Conservation (phyloP, 2,797 vertebrate species). For the Siniperca undulata region DNA sequence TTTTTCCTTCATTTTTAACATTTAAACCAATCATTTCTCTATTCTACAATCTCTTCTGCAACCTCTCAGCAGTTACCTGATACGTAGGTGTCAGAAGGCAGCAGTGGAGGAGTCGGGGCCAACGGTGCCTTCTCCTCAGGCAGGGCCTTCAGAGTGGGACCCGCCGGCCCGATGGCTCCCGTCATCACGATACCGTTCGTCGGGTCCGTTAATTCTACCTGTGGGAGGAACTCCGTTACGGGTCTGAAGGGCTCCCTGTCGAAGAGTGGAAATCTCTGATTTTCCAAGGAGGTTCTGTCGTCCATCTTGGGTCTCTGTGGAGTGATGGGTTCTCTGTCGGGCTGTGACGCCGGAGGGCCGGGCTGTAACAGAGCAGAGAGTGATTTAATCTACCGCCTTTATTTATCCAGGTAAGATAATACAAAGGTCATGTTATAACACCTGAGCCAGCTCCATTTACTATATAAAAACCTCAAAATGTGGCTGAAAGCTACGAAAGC, state of each 20-base stretch:
- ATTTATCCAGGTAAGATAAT: background rate
- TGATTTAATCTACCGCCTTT: background rate
- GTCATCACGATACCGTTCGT: slow-evolving; percentile 5
- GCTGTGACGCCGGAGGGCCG: slow-evolving; percentile 29
- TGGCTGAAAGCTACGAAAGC: too few species aligned
- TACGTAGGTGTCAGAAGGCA: slow-evolving; percentile 28
- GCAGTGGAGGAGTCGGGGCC: slow-evolving; percentile 8
- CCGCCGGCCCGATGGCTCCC: slow-evolving; percentile 20
- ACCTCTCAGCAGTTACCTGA: slow-evolving; percentile 62
- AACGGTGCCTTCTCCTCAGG: background rate
- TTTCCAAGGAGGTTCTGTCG: slow-evolving; percentile 38
- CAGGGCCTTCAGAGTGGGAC: slow-evolving; percentile 37
- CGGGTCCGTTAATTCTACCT: slow-evolving; percentile 48
- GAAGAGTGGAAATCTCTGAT: slow-evolving; percentile 58
- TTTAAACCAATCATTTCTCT: background rate
- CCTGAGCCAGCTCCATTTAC: background rate
- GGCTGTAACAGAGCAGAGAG: slow-evolving; percentile 62
- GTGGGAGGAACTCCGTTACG: slow-evolving; percentile 56
- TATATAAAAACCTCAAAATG: background rate
- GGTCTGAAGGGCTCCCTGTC: slow-evolving; percentile 72
- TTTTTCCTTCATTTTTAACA: background rate
- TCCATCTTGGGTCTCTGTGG: slow-evolving; percentile 39
- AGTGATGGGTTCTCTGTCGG: slow-evolving; percentile 8
- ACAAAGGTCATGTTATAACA: background rate
- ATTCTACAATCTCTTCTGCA: background rate